Evolutionary conservation across 1,140 invertebrate species (phyloP), one percentile per base, ranked within the genome.

Genomic region (Drosophila yakuba): DNA sequence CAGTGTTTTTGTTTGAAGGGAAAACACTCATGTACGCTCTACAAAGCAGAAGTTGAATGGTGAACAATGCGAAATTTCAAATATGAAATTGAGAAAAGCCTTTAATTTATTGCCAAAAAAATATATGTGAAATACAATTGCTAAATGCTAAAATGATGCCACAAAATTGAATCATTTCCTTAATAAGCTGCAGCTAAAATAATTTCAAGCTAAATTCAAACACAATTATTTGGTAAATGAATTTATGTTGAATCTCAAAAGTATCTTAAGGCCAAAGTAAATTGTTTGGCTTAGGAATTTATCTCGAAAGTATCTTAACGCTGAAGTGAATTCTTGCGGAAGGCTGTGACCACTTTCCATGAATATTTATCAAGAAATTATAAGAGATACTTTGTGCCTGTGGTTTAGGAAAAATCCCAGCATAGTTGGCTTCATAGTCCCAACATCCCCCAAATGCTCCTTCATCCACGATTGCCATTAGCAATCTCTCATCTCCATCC

Each of bases 341-440:
- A 8, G 48, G 15, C 28, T 32, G 43, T 7, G 43, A 35, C 43
- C 28, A 47, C 12, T 2, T 7, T 15, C 64, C 64, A 71, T 71
- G 39, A 69, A 71, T 71, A 71, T 71, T 71, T 56, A 71, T 71
- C 44, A 69, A 8, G 15, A 48, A 71, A 71, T 71, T 71, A 41
- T 20, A 15, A 47, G 66, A 41, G 15, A 59, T 55, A 11, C 17
- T 69, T 55, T 32, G 12, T 28, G 43, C 36, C 51, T 69, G 36
- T 56, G 64, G 51, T 45, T 56, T 39, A 7, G n/a, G 23, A 14
- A 69, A 56, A 47, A 69, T 48, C 44, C 35, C n/a, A 28, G 14
- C 59, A 41, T 43, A 59, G 56, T 59, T 54, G 14, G 35, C 41
- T 11, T 17, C 39, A 55, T 54, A 41, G 38, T 55, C 15, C 38